phyloP scores from a whole-genome alignment of 2,888 invertebrate species.

The Nebria brevicollis region DNA sequence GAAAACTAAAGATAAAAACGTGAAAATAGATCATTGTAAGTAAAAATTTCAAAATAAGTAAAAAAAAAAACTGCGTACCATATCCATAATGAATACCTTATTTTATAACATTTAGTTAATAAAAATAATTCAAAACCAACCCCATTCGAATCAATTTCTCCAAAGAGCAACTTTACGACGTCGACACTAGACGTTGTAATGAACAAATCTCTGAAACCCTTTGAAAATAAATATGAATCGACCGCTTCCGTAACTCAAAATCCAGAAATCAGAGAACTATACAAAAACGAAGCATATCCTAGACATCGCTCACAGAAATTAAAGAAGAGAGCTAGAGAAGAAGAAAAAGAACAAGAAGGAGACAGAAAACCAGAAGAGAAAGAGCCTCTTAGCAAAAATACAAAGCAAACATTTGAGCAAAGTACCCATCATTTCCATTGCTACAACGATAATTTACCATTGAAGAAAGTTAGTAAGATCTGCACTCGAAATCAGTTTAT shows the following conservation, averaged over 20 bases:
- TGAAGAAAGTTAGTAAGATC: not conserved
- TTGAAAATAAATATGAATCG: not conserved
- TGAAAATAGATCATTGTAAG: not conserved
- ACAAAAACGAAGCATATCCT: conserved; percentile 27
- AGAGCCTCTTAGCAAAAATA: not conserved
- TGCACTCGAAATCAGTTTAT: not conserved
- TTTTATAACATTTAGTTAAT: no score
- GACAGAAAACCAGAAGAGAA: not conserved
- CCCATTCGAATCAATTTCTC: no score
- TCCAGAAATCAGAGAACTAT: conserved; percentile 13
- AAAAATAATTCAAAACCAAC: no score
- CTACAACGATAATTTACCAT: not conserved
- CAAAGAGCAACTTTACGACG: no score
- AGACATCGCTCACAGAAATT: conserved; percentile 21
- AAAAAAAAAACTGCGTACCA: no score
- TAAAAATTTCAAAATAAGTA: no score
- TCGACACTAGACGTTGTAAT: no score
- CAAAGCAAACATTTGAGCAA: not conserved
- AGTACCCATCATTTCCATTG: not conserved
- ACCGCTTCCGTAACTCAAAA: not conserved
- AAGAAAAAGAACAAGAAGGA: not conserved
- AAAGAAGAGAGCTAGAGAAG: not conserved
- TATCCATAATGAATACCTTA: no score
- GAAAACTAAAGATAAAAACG: not conserved
- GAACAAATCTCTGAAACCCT: not conserved